Base-by-base conservation (phyloP, 2,113 vertebrate species). In the Lagenorhynchus albirostris region DNA sequence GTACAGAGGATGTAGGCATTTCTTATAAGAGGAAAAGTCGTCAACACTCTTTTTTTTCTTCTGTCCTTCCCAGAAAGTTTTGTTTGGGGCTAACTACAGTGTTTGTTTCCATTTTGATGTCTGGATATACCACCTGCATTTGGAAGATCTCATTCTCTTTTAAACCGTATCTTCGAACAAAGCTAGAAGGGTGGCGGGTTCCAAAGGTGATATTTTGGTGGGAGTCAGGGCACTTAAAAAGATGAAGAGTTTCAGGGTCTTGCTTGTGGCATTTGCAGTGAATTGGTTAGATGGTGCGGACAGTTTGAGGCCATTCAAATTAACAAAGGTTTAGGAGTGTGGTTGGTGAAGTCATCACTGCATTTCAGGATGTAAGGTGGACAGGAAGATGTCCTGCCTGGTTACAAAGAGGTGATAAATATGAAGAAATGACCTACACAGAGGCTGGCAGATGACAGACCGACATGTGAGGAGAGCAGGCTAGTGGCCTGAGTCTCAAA, bases 31-130 rank as follows among this genome's bases (percentile, higher is more conserved):
- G 15, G 7, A 93, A 92, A 95, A 21, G 11, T 6, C 55, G 31
- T 31, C 20, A 50, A 67, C 26, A 53, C 3, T 47, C 8, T 36
- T 36, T 70, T 62, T 79, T 13, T 50, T 20, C 15, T 53, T 71
- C 33, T 95, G 14, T 90, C 68, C 13, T 86, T 58, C 20, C 44
- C 36, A 18, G 20, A 58, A 58, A 58, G 55, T 70, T 87, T 89
- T 80, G 8, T 83, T 87, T 58, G 76, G 60, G 12, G 4, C 68
- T 93, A 63, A 82, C n/a, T 93, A 1, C 0, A 74, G 26, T 80
- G 9, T 58, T 88, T 91, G 14, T 82, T 91, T 95, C 74, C 50
- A 87, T 93, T 77, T 62, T 74, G 41, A 53, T 94, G 85, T 77
- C 11, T 86, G 25, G 25, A 83, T 26, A 81, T 1, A 15, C 14